These are phyloP conservation scores for Catocala sponsa DNA, from an alignment of 2,888 invertebrate genomes.

Conservation along the genomic window DNA sequence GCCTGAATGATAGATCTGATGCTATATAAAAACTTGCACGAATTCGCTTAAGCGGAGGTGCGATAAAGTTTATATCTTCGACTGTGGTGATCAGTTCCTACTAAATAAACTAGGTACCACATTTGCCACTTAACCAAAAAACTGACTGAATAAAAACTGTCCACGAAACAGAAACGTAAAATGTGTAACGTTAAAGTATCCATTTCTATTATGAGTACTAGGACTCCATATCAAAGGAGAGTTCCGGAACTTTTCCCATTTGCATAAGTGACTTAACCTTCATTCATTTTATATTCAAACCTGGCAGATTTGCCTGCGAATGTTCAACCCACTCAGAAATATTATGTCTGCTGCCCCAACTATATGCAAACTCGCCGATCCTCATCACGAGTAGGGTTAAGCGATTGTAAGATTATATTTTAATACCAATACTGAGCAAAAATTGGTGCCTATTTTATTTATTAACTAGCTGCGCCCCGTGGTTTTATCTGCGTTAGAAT, in stretches of 20 bases:
- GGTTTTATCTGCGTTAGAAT: no score
- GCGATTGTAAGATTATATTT: constrained; percentile 8
- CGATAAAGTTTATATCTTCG: no score
- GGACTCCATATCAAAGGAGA: constrained; percentile 52
- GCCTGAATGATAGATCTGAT: no score
- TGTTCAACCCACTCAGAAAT: constrained; percentile 62
- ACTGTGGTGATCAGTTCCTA: no score
- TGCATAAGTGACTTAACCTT: constrained; percentile 72
- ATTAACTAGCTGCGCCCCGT: no score
- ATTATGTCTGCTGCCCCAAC: constrained; percentile 54
- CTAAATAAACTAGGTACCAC: no score
- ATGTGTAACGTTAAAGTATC: constrained; percentile 35
- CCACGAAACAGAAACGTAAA: constrained; percentile 23
- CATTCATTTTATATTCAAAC: constrained; percentile 69
- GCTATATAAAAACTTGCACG: no score
- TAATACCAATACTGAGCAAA: neutral
- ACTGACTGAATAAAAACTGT: constrained; percentile 22
- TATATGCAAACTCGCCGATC: constrained; percentile 41
- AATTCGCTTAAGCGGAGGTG: no score
- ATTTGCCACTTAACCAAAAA: neutral
- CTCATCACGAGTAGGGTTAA: constrained; percentile 13
- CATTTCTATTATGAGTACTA: constrained; percentile 45
- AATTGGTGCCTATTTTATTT: no score
- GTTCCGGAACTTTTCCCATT: constrained; percentile 64
- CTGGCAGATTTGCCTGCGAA: constrained; percentile 59